These are phyloP conservation scores for Tinea trinotella DNA, from an alignment of 2,888 invertebrate species.

Conservation along the genomic window DNA sequence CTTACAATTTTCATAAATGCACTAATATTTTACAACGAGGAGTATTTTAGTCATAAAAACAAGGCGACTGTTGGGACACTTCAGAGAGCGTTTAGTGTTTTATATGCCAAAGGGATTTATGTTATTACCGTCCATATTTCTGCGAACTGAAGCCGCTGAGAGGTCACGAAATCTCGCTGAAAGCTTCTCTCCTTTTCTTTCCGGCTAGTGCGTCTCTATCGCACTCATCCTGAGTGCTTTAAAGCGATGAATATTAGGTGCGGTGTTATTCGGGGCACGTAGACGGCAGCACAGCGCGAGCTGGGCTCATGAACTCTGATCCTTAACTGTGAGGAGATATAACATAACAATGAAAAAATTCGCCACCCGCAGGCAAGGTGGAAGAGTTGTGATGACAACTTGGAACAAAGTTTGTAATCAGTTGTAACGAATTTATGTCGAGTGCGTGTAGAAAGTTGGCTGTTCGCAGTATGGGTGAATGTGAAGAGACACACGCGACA, in stretches of 20 bases:
- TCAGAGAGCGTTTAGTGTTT: slow-evolving; percentile 70
- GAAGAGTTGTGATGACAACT: slow-evolving; percentile 68
- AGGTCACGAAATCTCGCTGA: slow-evolving; percentile 69
- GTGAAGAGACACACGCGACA: slow-evolving; percentile 10
- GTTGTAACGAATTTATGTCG: slow-evolving; percentile 66
- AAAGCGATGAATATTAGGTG: slow-evolving; percentile 67
- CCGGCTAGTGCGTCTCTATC: slow-evolving; percentile 41
- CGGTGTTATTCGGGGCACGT: slow-evolving; percentile 64
- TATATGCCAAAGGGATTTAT: slow-evolving; percentile 73
- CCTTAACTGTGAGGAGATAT: slow-evolving; percentile 57
- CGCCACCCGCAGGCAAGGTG: slow-evolving; percentile 42
- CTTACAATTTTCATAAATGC: slow-evolving; percentile 46
- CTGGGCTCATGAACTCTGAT: slow-evolving; percentile 66
- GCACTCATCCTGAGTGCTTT: slow-evolving; percentile 45
- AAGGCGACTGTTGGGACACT: slow-evolving; percentile 47
- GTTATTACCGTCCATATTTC: slow-evolving; percentile 73
- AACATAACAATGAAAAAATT: slow-evolving; percentile 63
- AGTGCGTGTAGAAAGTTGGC: slow-evolving; percentile 43
- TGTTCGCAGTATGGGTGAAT: slow-evolving; percentile 1
- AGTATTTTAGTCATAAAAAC: slow-evolving; percentile 47
- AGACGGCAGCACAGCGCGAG: slow-evolving; percentile 46
- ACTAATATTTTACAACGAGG: slow-evolving; percentile 39
- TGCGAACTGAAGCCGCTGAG: slow-evolving; percentile 66
- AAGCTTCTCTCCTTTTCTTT: slow-evolving; percentile 36
- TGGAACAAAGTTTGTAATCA: slow-evolving; percentile 62